A percentile compares a stretch with the other conserved stretches of the same genome.
Conservation (phyloP, 2,888 invertebrate genomes). For the Apodemia zela region DNA sequence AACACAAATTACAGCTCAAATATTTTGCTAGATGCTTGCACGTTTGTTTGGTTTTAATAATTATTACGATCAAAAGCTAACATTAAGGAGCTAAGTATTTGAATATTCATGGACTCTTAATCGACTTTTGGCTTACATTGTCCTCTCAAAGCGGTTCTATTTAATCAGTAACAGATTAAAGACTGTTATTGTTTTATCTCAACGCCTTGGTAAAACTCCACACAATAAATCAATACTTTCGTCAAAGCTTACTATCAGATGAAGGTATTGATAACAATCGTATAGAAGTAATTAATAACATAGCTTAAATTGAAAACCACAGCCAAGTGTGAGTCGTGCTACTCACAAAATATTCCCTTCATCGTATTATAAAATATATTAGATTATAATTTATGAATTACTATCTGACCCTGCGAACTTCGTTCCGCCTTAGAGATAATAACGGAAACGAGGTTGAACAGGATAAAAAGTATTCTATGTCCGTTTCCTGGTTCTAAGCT, state of each 20-base stretch:
- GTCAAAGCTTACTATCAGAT: background rate
- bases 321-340: no score
- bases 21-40: background rate
- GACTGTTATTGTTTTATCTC: slow-evolving; percentile 15
- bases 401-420: no score
- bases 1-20: no score
- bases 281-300: no score
- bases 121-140: slow-evolving; percentile 28
- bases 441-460: no score
- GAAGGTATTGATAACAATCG: background rate
- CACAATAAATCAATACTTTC: background rate
- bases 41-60: slow-evolving; percentile 4
- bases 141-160: slow-evolving; percentile 18
- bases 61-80: slow-evolving; percentile 22
- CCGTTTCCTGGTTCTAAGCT: no score
- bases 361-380: no score
- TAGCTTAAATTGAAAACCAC: no score
- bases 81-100: slow-evolving; percentile 25
- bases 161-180: slow-evolving; percentile 21
- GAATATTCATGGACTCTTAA: slow-evolving; percentile 31
- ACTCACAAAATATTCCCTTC: no score
- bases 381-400: no score
- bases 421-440: no score
- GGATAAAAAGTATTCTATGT: no score
- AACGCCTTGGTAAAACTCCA: background rate